Evolutionary conservation across 1,140 invertebrate genomes (phyloP), one percentile per base, ranked within the genome.

Genomic region (Chironomus tepperi): DNA sequence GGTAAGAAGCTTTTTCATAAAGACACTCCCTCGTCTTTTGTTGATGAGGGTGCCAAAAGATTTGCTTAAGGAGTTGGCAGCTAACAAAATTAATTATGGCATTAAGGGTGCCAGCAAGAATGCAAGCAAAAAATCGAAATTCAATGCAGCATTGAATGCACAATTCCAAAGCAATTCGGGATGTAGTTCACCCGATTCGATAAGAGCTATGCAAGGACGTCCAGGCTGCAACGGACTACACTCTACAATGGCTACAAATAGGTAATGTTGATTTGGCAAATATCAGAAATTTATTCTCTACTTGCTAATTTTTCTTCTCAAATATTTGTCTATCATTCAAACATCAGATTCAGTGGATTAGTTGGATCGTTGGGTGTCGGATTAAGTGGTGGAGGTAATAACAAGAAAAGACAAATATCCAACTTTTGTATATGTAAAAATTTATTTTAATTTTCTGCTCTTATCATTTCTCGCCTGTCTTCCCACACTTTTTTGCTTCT

Each of bases 1-100:
- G 94, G 90, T 97, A 7, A 85, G 94, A 70, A 89, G 87, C 75
- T 88, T 98, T 76, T 98, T 98, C 82, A 94, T 96, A 78, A 88
- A 92, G 77, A 87, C 89, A 73, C 84, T 97, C 15, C 94, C 95
- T 0, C 94, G 92, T 77, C 78, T 95, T 16, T 82, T 97, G 7
- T 81, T 94, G 43, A 96, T 97, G 93, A 84, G 93, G 67, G 92
- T 93, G 2, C 91, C 93, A 0, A 91, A 93, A 77, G 90, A 93
- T 83, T 83, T 93, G 75, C 79, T 93, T 7, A 89, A 89, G 43
- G 91, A 94, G 81, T 81, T 93, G 65, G 91, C 91, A 1, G 88
- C 90, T 0, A 90, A 91, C 79, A 93, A 93, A 83, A 91, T 92
- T 77, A 85, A 86, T 21, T 83, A 85, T 43, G 86, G 87, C 18